Conservation (phyloP, 2,797 vertebrate species). For the Geotrypetes seraphini region DNA sequence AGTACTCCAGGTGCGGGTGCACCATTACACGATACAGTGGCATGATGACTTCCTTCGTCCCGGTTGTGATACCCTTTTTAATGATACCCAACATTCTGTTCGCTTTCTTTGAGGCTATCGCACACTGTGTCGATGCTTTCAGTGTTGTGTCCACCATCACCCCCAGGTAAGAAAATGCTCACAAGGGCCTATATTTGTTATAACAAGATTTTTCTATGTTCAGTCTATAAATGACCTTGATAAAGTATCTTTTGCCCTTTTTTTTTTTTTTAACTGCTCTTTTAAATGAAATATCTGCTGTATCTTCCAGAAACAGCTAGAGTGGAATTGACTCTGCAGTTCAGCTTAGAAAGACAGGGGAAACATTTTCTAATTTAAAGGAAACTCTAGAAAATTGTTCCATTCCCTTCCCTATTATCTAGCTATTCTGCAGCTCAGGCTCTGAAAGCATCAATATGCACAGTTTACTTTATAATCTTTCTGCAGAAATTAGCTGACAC, state of each 20-base stretch:
- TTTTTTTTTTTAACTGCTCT: conserved; percentile 40
- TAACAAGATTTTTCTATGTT: conserved; percentile 28
- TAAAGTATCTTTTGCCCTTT: conserved; percentile 45
- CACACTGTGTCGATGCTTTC: no score
- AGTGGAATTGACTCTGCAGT: conserved; percentile 38
- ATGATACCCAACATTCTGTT: no score
- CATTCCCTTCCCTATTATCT: conserved; percentile 54
- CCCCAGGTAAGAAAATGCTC: no score
- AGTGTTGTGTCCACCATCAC: no score
- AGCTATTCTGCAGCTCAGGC: conserved; percentile 41
- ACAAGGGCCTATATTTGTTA: conserved; percentile 31
- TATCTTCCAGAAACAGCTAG: conserved; percentile 40
- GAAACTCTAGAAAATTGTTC: conserved; percentile 71
- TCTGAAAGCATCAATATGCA: conserved; percentile 56
- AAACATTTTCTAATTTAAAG: conserved; percentile 71
- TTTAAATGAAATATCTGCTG: conserved; percentile 56
- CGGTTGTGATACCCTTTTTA: no score
- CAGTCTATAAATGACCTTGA: conserved; percentile 37
- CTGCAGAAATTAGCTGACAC: conserved; percentile 76
- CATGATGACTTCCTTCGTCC: no score
- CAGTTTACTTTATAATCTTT: conserved; percentile 55
- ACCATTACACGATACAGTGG: no score
- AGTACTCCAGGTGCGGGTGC: no score
- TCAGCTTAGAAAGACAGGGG: conserved; percentile 39
- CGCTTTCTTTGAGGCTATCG: no score